Conservation (phyloP, 2,888 invertebrate species). For the Cryptocheilus praepositus region DNA sequence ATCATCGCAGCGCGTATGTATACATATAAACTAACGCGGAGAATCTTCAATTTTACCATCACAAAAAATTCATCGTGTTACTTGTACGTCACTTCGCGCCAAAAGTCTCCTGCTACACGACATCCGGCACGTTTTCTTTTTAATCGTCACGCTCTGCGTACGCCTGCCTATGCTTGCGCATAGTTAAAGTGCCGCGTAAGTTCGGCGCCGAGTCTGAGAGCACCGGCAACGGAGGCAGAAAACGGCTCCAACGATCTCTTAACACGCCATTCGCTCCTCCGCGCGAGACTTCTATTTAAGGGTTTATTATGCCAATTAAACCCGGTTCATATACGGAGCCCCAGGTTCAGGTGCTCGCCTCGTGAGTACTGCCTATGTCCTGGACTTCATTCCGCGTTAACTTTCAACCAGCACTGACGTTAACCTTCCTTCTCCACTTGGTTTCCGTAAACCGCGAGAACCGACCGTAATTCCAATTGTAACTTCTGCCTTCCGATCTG, state of each 20-base stretch:
- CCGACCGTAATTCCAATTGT: too few relatives aligned
- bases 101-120: too few relatives aligned
- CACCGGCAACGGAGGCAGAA: slow-evolving; percentile 8
- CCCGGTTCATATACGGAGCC: slow-evolving; percentile 31
- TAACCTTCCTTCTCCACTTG: too few relatives aligned
- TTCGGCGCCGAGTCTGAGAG: slow-evolving; percentile 1
- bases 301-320: slow-evolving; percentile 53
- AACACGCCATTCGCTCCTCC: slow-evolving; percentile 38
- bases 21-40: too few relatives aligned
- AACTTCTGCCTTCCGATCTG: too few relatives aligned
- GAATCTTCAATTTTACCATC: too few relatives aligned
- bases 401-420: neutral
- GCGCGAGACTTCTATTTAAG: slow-evolving; percentile 36
- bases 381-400: neutral
- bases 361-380: slow-evolving; percentile 21
- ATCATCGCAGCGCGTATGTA: too few relatives aligned
- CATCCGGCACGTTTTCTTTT: too few relatives aligned
- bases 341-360: slow-evolving; percentile 19
- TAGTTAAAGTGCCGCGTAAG: neutral
- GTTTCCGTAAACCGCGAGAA: too few relatives aligned
- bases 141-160: too few relatives aligned
- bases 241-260: slow-evolving; percentile 35
- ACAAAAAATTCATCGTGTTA: too few relatives aligned
- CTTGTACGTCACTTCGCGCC: too few relatives aligned
- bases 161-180: neutral